A percentile compares a stretch with the other conserved stretches of the same genome.
phyloP scores from a whole-genome alignment of 1,140 invertebrate species.

The Coboldia fuscipes region DNA sequence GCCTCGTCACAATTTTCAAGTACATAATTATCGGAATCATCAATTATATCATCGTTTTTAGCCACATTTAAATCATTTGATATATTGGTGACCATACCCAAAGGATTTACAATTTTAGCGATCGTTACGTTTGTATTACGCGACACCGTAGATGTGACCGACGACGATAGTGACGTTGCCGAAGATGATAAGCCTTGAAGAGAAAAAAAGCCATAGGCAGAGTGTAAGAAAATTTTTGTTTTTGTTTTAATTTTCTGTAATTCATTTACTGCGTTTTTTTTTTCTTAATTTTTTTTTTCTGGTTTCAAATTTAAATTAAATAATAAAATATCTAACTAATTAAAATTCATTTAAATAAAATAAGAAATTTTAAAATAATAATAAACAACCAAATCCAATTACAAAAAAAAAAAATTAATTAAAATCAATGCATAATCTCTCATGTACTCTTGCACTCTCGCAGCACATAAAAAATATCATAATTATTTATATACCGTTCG shows the following conservation, averaged over 20 bases:
- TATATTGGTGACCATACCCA: slow-evolving; percentile 36
- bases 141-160: background rate
- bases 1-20: slow-evolving; percentile 37
- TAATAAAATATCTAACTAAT: background rate
- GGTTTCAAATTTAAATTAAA: background rate
- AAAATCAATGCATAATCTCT: background rate
- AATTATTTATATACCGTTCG: too few species aligned
- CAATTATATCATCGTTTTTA: slow-evolving; percentile 20
- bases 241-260: background rate
- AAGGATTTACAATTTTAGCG: slow-evolving; percentile 39
- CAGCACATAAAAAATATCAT: too few species aligned
- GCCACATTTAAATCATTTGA: slow-evolving; percentile 28
- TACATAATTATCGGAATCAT: slow-evolving; percentile 24
- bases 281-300: slow-evolving; percentile 1
- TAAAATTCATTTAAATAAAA: background rate
- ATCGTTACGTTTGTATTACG: slow-evolving; percentile 1
- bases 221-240: slow-evolving; percentile 5
- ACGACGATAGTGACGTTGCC: background rate
- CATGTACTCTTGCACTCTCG: too few species aligned
- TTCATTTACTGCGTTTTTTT: slow-evolving; percentile 1
- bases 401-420: slow-evolving; percentile 5
- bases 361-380: background rate
- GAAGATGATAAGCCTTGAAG: slow-evolving; percentile 6
- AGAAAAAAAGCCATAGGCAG: slow-evolving; percentile 21
- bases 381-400: background rate